Percentiles rank a stretch among this genome's conserved stretches.
Conservation (phyloP, 2,113 vertebrate genomes). For the Condylura cristata region DNA sequence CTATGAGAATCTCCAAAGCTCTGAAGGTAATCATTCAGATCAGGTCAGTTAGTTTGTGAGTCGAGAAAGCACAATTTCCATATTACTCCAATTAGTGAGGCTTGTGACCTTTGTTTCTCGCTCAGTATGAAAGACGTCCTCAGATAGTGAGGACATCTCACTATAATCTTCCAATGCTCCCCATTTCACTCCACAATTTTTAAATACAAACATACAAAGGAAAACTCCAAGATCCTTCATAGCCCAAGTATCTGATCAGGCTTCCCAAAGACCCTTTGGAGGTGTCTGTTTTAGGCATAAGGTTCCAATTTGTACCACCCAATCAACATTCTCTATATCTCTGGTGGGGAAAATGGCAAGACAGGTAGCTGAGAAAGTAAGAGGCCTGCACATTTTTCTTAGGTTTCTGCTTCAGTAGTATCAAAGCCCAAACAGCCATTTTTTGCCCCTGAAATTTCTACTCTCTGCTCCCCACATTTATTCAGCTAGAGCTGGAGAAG, state of each 20-base stretch:
- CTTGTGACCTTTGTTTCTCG: background rate
- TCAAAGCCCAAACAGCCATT: background rate
- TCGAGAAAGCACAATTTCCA: background rate
- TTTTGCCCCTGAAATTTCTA: background rate
- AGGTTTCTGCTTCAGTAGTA: background rate
- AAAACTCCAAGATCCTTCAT: background rate
- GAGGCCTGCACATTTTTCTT: background rate
- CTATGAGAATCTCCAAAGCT: constrained; percentile 10
- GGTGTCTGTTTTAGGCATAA: background rate
- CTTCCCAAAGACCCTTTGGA: background rate
- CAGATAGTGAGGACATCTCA: background rate
- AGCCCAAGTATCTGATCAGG: background rate
- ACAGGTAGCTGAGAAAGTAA: background rate
- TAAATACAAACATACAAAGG: background rate
- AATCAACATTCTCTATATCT: background rate
- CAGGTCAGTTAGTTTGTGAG: background rate
- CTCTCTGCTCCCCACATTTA: background rate
- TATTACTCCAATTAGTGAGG: background rate
- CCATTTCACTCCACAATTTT: background rate
- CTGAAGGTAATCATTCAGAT: background rate
- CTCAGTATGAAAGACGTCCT: background rate
- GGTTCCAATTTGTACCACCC: background rate
- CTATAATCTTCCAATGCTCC: background rate
- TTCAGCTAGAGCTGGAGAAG: background rate
- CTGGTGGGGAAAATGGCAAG: background rate